Percentiles rank a stretch among this genome's conserved stretches.
Conservation (phyloP, 2,888 invertebrate genomes). For the Agrochola litura region DNA sequence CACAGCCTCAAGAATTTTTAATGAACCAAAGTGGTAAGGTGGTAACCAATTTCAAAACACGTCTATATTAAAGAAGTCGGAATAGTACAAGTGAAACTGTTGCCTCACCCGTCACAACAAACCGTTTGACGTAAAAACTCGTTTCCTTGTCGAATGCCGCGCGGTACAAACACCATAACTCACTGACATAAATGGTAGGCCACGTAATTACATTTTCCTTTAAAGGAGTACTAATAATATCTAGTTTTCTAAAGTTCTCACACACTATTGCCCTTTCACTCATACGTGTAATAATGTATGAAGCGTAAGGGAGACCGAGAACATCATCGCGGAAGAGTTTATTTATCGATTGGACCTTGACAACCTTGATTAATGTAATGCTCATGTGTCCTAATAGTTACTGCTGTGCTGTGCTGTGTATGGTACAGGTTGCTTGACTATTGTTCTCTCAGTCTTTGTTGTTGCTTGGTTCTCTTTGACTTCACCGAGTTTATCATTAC, state of each 20-base stretch:
- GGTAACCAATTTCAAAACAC: constrained; percentile 30
- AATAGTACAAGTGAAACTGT: constrained; percentile 44
- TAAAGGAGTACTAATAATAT: constrained; percentile 71
- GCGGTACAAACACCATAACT: constrained; percentile 67
- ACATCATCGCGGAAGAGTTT: constrained; percentile 74
- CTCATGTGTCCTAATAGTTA: constrained; percentile 66
- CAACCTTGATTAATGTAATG: constrained; percentile 75
- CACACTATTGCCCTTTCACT: constrained; percentile 65
- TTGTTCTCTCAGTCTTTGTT: constrained; percentile 30
- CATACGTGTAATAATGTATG: constrained; percentile 41
- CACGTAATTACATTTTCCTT: constrained; percentile 77
- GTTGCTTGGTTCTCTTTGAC: constrained; percentile 6
- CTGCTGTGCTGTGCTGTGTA: constrained; percentile 64
- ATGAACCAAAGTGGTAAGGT: background rate
- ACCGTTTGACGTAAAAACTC: constrained; percentile 61
- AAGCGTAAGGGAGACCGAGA: constrained; percentile 66
- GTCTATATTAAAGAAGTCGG: constrained; percentile 29
- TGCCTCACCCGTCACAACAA: constrained; percentile 53
- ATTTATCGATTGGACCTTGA: constrained; percentile 74
- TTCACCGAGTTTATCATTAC: background rate
- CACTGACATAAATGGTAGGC: constrained; percentile 69
- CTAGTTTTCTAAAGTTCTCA: constrained; percentile 74
- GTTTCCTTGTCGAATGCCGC: constrained; percentile 73
- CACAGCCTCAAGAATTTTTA: constrained; percentile 6
- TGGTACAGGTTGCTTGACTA: constrained; percentile 36